These are phyloP conservation scores for Gastrophryne carolinensis DNA, from an alignment of 2,797 vertebrate genomes.

Conservation along the genomic window DNA sequence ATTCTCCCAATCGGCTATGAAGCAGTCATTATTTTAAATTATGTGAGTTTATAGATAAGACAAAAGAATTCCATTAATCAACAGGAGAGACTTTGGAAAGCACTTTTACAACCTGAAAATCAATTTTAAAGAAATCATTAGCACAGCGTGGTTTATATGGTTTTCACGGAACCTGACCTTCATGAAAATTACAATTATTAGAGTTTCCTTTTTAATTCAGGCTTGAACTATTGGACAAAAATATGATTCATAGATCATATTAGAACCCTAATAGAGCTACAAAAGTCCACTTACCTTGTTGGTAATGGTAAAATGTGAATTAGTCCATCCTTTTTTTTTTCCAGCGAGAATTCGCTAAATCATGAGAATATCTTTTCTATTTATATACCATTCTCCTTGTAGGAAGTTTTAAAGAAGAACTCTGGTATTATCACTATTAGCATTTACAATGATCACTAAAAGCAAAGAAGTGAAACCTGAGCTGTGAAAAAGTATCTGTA, in stretches of 20 bases:
- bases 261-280: slow-evolving; percentile 46
- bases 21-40: slow-evolving; percentile 51
- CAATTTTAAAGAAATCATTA: slow-evolving; percentile 55
- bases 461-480: too few species aligned
- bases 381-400: neutral
- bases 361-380: slow-evolving; percentile 9
- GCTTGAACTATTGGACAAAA: slow-evolving; percentile 48
- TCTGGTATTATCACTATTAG: too few species aligned
- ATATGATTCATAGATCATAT: slow-evolving; percentile 42
- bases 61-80: slow-evolving; percentile 48
- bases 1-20: slow-evolving; percentile 17
- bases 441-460: too few species aligned
- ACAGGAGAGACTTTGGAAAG: slow-evolving; percentile 42
- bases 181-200: slow-evolving; percentile 57
- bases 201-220: slow-evolving; percentile 49
- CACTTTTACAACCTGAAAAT: slow-evolving; percentile 57
- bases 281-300: slow-evolving; percentile 42
- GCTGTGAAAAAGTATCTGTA: too few species aligned
- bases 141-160: slow-evolving; percentile 53
- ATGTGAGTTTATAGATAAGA: slow-evolving; percentile 44
- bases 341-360: neutral
- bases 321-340: slow-evolving; percentile 8
- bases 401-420: neutral
- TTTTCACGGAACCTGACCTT: slow-evolving; percentile 58
- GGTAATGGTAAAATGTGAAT: slow-evolving; percentile 41